Base-by-base conservation (phyloP, 2,888 invertebrate species). In the Callimorpha dominula region DNA sequence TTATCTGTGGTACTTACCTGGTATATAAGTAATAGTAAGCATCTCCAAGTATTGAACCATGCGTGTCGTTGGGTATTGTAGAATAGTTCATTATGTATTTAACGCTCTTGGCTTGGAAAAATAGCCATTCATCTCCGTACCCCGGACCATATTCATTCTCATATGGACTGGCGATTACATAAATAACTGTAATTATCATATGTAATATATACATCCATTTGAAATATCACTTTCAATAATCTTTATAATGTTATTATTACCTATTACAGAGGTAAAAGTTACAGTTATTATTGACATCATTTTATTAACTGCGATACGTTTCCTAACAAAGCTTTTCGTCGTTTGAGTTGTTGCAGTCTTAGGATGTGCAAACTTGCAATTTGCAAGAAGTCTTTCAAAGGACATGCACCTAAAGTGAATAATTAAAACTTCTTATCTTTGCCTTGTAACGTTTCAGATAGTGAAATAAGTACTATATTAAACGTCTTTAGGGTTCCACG, bases 1-100 rank as follows among this genome's bases (percentile, higher is more conserved):
- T 57, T 43, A 14, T 49, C 31, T 49, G 11, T 46, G 43, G 31
- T 50, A 31, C 46, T 31, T 89, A 94, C 95, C 95, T 93, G 68
- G 95, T 95, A 74, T 93, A 94, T 71, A 96, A 90, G 78, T 93
- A 91, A 83, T 95, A 96, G 77, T 91, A 92, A n/a, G 95, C 91
- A 65, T 93, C 90, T 20, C 94, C 93, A 67, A 88, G 89, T 63
- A 87, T 73, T 73, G 93, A 85, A 3, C 90, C 89, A 54, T 88
- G 84, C 14, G 78, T 83, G 65, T 90, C 90, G n/a, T 84, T 76
- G 42, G 94, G 90, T 67, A 91, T 76, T 8, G 85, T 80, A 1
- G 95, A 92, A 78, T 93, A 93, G 84, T 96, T 94, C 86, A 94
- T 84, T 3, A 89, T 79, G 65, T 90, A 90, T 0, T 88, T 88